Conservation (phyloP, 2,113 vertebrate genomes). For the Rhombomys opimus region DNA sequence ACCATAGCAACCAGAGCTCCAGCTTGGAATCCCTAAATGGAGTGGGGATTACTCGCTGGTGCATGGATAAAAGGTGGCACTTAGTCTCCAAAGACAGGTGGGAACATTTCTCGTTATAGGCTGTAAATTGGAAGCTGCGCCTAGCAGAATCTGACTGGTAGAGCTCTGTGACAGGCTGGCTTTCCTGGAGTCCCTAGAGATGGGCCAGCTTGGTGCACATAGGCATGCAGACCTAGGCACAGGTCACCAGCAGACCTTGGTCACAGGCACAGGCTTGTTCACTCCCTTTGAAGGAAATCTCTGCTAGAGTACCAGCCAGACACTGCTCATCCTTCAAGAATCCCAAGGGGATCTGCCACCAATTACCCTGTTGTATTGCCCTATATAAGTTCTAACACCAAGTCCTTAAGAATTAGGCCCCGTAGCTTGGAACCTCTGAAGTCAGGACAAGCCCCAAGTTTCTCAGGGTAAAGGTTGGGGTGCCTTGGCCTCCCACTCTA, state of each 20-base stretch:
- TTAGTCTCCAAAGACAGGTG: background rate
- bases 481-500: too few relatives aligned
- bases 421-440: background rate
- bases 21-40: background rate
- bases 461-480: background rate
- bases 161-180: background rate
- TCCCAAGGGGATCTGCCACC: background rate
- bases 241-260: background rate
- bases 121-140: background rate
- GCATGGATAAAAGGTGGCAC: background rate
- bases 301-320: background rate
- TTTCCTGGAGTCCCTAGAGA: background rate
- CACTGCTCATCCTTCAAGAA: too few relatives aligned
- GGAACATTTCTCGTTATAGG: fast-evolving
- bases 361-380: background rate
- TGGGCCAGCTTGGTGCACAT: background rate
- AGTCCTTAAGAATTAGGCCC: background rate
- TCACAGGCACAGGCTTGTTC: background rate
- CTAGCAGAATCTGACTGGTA: background rate
- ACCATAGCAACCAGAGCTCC: background rate
- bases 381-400: background rate
- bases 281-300: background rate
- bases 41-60: background rate
- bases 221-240: background rate
- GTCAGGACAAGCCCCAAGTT: background rate